Percentiles rank a stretch among this genome's conserved stretches.
phyloP scores from a whole-genome alignment of 2,888 invertebrate genomes.

The Blastobasis adustella region DNA sequence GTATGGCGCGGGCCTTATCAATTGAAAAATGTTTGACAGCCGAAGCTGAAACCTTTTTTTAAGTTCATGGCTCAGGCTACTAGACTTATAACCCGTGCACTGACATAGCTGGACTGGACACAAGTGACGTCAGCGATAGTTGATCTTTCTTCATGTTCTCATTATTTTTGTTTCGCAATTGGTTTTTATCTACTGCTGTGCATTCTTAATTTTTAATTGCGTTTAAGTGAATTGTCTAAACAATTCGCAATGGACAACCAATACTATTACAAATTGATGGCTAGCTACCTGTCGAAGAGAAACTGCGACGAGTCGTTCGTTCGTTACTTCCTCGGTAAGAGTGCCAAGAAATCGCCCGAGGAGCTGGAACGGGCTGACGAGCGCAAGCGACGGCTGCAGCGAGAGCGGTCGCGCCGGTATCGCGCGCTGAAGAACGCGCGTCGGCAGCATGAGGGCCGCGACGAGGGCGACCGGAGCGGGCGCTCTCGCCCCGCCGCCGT shows the following conservation, averaged over 20 bases:
- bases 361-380: slow-evolving; percentile 65
- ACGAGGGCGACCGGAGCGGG: slow-evolving; percentile 31
- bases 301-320: slow-evolving; percentile 70
- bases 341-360: slow-evolving; percentile 62
- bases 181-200: too few relatives aligned
- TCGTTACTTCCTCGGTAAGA: slow-evolving; percentile 68
- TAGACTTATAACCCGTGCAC: too few relatives aligned
- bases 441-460: slow-evolving; percentile 55
- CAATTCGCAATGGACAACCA: slow-evolving; percentile 56
- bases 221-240: not conserved
- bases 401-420: slow-evolving; percentile 61
- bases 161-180: slow-evolving; percentile 70
- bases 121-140: slow-evolving; percentile 46
- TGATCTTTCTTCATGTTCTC: slow-evolving; percentile 33
- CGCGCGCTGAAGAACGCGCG: slow-evolving; percentile 63
- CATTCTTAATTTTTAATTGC: slow-evolving; percentile 8
- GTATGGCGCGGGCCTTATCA: too few relatives aligned
- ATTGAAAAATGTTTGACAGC: too few relatives aligned
- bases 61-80: too few relatives aligned
- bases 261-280: slow-evolving; percentile 68
- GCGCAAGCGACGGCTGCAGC: slow-evolving; percentile 57
- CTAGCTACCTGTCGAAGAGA: slow-evolving; percentile 63
- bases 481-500: slow-evolving; percentile 19
- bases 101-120: too few relatives aligned
- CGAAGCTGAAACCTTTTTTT: too few relatives aligned